A percentile compares a stretch with the other conserved stretches of the same genome.
These are phyloP conservation scores for Epinephelus coioides DNA, from an alignment of 2,797 vertebrate genomes.

Conservation along the genomic window DNA sequence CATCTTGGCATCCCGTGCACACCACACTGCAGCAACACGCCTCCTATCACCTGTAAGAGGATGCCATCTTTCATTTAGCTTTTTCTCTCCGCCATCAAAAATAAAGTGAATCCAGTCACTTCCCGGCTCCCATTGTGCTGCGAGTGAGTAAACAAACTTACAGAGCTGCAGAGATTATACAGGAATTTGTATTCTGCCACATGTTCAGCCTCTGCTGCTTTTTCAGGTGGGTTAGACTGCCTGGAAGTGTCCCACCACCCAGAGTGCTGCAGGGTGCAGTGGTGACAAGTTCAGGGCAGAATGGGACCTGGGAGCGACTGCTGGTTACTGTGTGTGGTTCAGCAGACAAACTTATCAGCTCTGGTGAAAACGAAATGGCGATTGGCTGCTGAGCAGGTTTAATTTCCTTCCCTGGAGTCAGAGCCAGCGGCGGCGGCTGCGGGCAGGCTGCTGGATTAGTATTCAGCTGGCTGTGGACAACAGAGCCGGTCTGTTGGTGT, in stretches of 20 bases:
- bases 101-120: not conserved
- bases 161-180: constrained; percentile 23
- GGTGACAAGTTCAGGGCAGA: constrained; percentile 31
- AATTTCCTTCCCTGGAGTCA: constrained; percentile 54
- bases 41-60: not conserved
- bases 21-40: constrained; percentile 7
- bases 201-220: constrained; percentile 1
- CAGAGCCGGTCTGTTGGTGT: constrained; percentile 62
- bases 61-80: not conserved
- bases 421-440: constrained; percentile 43
- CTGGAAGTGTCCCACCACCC: constrained; percentile 41
- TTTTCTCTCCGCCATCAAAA: not conserved
- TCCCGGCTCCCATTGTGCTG: not conserved
- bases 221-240: constrained; percentile 44
- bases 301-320: constrained; percentile 26
- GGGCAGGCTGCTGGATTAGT: constrained; percentile 66
- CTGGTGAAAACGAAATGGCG: constrained; percentile 45
- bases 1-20: not conserved
- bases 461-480: constrained; percentile 64
- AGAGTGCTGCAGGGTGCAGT: constrained; percentile 30
- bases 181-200: constrained; percentile 43
- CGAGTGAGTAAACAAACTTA: constrained; percentile 22
- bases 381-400: constrained; percentile 53
- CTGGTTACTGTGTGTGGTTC: constrained; percentile 37
- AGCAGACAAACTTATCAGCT: constrained; percentile 53